Base-by-base conservation (phyloP, 2,113 vertebrate genomes). In the Eulemur rufifrons region DNA sequence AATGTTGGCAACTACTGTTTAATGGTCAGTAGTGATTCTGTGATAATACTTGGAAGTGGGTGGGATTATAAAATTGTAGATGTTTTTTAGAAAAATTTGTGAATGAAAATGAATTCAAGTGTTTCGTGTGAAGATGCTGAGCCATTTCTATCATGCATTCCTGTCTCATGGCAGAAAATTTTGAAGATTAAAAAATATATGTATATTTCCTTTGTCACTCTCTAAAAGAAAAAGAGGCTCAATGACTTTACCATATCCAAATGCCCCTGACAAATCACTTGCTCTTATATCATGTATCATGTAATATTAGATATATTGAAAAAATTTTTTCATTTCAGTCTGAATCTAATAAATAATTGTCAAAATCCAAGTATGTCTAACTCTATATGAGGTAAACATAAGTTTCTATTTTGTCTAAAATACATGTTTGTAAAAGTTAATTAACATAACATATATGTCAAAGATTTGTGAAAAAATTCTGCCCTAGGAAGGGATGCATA, bases 101-200 rank as follows among this genome's bases (percentile, higher is more conserved):
- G 99, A 99, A 98, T 98, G 99, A 99, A 99, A 98, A 98, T 98
- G 98, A 99, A 98, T 99, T 98, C 97, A 97, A 96, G 98, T 98
- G 98, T 99, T 99, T 99, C 98, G 99, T 99, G 99, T 99, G 99
- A 99, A 99, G 98, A 99, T 99, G 98, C 99, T 99, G 99, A 99
- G 99, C 99, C 99, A 99, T 99, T 99, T 99, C 98, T 99, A 99
- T 99, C 98, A 99, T 99, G 99, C 99, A 99, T 99, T 99, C 99
- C 99, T 99, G 99, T 99, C 99, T 99, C 97, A 98, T 93, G 99
- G 99, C 99, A 99, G 99, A 99, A 99, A 99, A 98, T 98, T 99
- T 98, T 99, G 99, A 99, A 99, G 99, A 99, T 99, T 97, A 98
- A 98, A 98, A 98, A 99, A 98, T 98, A 99, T 52, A 52, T 52